Evolutionary conservation across 2,113 vertebrate species (phyloP).

Genomic region (Aegithalos caudatus): DNA sequence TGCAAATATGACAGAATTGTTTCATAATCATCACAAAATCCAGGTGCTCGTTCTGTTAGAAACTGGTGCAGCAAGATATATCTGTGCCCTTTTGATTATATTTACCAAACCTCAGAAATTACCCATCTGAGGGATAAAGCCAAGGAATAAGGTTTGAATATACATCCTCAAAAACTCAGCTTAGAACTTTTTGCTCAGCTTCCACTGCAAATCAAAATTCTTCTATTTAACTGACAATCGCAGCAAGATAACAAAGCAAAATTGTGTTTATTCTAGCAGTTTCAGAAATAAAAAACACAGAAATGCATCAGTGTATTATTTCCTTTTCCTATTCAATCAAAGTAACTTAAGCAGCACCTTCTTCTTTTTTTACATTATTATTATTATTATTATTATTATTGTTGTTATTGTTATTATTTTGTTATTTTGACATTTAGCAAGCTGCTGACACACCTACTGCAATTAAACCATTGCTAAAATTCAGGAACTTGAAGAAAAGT

Average conservation of each 20-base stretch:
- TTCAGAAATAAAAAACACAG: neutral
- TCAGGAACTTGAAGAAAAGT: neutral
- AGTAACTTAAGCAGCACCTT: neutral
- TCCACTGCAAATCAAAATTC: neutral
- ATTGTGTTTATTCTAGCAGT: neutral
- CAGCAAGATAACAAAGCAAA: neutral
- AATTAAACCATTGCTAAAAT: neutral
- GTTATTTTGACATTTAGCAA: neutral
- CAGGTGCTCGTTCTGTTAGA: neutral
- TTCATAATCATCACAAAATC: neutral
- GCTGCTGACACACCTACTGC: neutral
- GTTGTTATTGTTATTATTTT: too few species aligned
- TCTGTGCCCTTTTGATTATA: neutral
- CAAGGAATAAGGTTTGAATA: neutral
- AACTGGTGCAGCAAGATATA: neutral
- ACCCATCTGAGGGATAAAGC: neutral
- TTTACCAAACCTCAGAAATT: neutral
- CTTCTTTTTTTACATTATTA: neutral
- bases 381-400: too few species aligned
- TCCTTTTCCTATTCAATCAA: neutral
- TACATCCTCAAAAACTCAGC: neutral
- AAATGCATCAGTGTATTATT: neutral
- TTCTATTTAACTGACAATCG: neutral
- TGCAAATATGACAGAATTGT: neutral
- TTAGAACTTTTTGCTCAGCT: neutral